phyloP scores from a whole-genome alignment of 2,888 invertebrate genomes.

The Argynnis bischoffii region DNA sequence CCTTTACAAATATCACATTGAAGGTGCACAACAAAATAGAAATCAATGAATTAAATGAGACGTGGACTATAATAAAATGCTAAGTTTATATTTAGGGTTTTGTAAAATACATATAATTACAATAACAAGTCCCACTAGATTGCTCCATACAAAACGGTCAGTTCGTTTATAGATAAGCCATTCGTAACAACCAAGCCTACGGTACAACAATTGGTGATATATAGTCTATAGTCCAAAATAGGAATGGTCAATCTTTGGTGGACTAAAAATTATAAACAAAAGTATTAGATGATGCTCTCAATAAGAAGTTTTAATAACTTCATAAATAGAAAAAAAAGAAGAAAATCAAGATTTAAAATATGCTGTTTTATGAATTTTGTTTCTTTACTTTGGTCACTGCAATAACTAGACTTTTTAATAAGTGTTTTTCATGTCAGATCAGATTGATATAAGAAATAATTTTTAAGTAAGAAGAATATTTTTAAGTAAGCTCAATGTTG shows the following conservation, averaged over 20 bases:
- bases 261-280: not conserved
- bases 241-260: constrained; percentile 3
- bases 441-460: too few species aligned
- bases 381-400: too few species aligned
- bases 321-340: not conserved
- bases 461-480: too few species aligned
- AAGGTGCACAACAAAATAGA: too few species aligned
- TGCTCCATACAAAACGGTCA: constrained; percentile 17
- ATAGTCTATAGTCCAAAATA: constrained; percentile 20
- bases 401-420: too few species aligned
- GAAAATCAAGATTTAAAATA: not conserved
- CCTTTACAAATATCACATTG: too few species aligned
- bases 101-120: not conserved
- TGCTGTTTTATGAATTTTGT: too few species aligned
- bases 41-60: not conserved
- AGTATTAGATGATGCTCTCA: not conserved
- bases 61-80: not conserved
- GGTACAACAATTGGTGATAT: constrained; percentile 35
- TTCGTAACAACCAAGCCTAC: constrained; percentile 34
- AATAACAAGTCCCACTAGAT: constrained; percentile 18
- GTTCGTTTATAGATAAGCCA: constrained; percentile 18
- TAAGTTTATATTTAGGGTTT: constrained; percentile 2
- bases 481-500: too few species aligned
- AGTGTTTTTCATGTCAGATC: too few species aligned
- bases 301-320: not conserved